These are phyloP conservation scores for Montipora capricornis DNA, from an alignment of 64 coral and sea anemone species.

Conservation along the genomic window DNA sequence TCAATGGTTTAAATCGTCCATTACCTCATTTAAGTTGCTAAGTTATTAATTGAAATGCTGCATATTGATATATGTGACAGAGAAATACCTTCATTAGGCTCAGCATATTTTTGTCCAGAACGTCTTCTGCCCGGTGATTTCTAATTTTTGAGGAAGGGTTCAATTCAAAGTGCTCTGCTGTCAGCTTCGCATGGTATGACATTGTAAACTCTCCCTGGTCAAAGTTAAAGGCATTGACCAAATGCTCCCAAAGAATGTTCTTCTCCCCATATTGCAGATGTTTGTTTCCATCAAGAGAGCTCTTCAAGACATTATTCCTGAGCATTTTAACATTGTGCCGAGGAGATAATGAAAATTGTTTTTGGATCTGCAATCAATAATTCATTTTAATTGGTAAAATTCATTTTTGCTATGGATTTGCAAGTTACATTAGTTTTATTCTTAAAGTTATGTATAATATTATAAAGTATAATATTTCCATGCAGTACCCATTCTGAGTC, in stretches of 20 bases:
- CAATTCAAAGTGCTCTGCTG: background rate
- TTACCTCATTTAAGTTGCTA: too few species aligned
- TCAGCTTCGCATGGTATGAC: slow-evolving; percentile 10
- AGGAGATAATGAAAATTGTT: background rate
- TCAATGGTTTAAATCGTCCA: too few species aligned
- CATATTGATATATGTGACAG: too few species aligned
- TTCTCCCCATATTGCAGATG: background rate
- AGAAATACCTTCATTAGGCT: slow-evolving; percentile 1
- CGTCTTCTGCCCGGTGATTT: slow-evolving; percentile 8
- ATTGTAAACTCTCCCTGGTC: slow-evolving; percentile 24
- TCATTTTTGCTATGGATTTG: too few species aligned
- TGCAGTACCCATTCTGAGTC: too few species aligned
- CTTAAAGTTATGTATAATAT: too few species aligned
- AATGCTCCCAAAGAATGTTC: background rate
- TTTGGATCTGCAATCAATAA: too few species aligned
- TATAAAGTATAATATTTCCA: too few species aligned
- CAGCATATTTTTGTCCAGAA: slow-evolving; percentile 21
- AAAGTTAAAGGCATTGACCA: background rate
- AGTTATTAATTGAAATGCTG: too few species aligned
- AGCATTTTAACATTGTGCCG: slow-evolving; percentile 33
- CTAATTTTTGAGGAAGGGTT: slow-evolving; percentile 20
- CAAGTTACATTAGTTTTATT: too few species aligned
- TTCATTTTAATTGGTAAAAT: too few species aligned
- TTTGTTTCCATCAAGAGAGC: background rate
- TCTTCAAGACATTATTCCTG: slow-evolving; percentile 15